Conservation (phyloP, 2,113 vertebrate species). For the Cryptomyrus ogoouensis region DNA sequence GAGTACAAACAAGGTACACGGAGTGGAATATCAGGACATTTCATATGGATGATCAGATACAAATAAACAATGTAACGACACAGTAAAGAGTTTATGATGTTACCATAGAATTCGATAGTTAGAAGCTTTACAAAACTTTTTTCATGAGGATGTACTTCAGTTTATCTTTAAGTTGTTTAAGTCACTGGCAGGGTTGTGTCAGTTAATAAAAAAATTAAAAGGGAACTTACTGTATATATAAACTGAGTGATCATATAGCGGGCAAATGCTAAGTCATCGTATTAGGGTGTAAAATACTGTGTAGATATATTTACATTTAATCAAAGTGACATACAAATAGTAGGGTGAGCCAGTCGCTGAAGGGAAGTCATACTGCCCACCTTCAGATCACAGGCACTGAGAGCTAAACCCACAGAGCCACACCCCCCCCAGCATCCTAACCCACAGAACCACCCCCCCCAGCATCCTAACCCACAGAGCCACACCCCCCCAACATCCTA, state of each 20-base stretch:
- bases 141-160: background rate
- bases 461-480: too few species aligned
- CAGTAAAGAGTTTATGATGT: background rate
- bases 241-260: background rate
- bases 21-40: background rate
- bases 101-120: background rate
- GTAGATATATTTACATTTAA: background rate
- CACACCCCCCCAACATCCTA: too few species aligned
- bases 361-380: background rate
- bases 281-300: background rate
- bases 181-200: background rate
- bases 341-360: background rate
- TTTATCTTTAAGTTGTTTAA: background rate
- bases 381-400: background rate
- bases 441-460: too few species aligned
- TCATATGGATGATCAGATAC: background rate
- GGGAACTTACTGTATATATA: background rate
- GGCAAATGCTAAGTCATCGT: background rate
- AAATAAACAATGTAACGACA: background rate
- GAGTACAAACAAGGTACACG: background rate
- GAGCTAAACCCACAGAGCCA: background rate
- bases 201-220: background rate
- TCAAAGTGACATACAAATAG: background rate
- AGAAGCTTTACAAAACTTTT: background rate
- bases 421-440: background rate